Evolutionary conservation across 2,797 vertebrate species (phyloP), one percentile per base, ranked within the genome.

Genomic region (Tokudaia muenninki): DNA sequence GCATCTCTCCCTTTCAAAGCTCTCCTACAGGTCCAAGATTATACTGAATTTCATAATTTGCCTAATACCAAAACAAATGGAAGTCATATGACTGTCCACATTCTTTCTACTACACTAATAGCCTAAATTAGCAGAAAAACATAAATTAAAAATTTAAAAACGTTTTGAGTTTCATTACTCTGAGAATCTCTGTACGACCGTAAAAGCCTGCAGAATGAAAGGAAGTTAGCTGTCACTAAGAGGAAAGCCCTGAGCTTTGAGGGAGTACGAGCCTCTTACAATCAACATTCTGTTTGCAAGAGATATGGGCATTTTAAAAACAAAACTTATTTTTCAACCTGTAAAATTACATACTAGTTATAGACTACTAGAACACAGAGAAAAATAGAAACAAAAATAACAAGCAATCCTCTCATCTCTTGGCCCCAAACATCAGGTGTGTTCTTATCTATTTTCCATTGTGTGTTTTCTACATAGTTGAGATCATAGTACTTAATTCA

Each of bases 311-410:
- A 70, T 26, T 75, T 94, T 82, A 19, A 57, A 78, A 92, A 95
- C 37, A 89, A 83, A 91, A 67, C 90, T 80, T 57, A 31, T 52
- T 91, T 96, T 94, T 83, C 31, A 52, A 93, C 83, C 59, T 90
- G 91, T 74, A 82, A 67, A 94, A 87, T 3, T 44, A 83, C 34
- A 50, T 14, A 47, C 16, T 75, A 86, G 82, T 11, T 90, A 29
- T 6, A 65, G 41, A 83, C 83, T 24, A 63, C 8, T 57, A 29
- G 50, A 52, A 94, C 87, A 93, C 79, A 52, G 26, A 83, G 34
- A 92, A 96, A 92, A 88, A 70, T 55, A 84, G 86, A 79, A 26
- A 80, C 41, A 93, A 89, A 91, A 96, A 88, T 77, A 81, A 91
- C 67, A 91, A 70, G 41, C 11, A 37, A 82, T 74, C 6, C 17